Percentiles rank a stretch among this genome's conserved stretches.
phyloP scores from a whole-genome alignment of 1,140 invertebrate genomes.

The Cherax destructor region DNA sequence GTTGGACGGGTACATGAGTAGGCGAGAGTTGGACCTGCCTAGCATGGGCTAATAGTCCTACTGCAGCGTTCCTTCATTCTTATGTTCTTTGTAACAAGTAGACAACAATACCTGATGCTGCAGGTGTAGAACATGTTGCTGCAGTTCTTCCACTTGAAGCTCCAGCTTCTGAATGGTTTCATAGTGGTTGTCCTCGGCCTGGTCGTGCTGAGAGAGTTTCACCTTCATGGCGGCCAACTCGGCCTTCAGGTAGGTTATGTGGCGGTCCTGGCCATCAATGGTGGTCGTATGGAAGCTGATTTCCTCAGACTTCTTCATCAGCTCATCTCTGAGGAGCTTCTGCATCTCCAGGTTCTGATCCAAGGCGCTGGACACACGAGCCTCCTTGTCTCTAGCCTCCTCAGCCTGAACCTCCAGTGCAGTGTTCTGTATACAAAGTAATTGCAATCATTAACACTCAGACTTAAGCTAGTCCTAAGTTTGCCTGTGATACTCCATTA shows the following conservation, averaged over 20 bases:
- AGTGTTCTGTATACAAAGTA: conserved; percentile 29
- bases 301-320: conserved; percentile 58
- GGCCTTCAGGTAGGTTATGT: conserved; percentile 58
- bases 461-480: too few relatives aligned
- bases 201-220: conserved; percentile 44
- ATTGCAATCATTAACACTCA: too few relatives aligned
- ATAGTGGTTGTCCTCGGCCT: conserved; percentile 39
- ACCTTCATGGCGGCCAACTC: conserved; percentile 54
- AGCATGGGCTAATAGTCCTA: too few relatives aligned
- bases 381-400: conserved; percentile 42
- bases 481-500: too few relatives aligned
- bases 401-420: conserved; percentile 50
- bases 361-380: conserved; percentile 18
- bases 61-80: too few relatives aligned
- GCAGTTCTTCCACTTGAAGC: conserved; percentile 35
- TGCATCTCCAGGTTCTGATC: conserved; percentile 61
- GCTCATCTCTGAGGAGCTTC: conserved; percentile 47
- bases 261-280: conserved; percentile 43
- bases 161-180: conserved; percentile 29
- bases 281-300: conserved; percentile 49
- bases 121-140: conserved; percentile 45
- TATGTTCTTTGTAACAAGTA: neutral
- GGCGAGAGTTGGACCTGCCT: too few relatives aligned
- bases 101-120: conserved; percentile 21
- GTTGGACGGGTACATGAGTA: too few relatives aligned